Evolutionary conservation across 2,113 vertebrate genomes (phyloP), one percentile per base, ranked within the genome.

Genomic region (Upupa epops): DNA sequence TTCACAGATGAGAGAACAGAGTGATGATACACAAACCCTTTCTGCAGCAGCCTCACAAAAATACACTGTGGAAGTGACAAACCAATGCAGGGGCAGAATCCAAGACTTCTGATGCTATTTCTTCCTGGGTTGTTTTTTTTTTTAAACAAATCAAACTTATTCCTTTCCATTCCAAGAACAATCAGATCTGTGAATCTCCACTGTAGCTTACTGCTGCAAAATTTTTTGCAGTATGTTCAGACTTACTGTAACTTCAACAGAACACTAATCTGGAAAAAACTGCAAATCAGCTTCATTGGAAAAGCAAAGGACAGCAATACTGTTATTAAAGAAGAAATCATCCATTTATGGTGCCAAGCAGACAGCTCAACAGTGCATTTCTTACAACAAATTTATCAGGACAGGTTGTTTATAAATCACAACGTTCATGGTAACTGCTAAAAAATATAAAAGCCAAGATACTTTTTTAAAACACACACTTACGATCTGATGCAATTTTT

Each of bases 401-500:
- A 60, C 12, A 10, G 7, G 28, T 6, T 34, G 31, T 54, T 42
- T 65, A 6, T 54, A 73, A 78, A 49, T 69, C 24, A 65, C 21
- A 80, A 63, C 5, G 40, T 14, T 49, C 13, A 42, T 42, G 40
- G 40, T 18, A 55, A 74, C 51, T 89, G 54, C 3, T 66, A 13
- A 85, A 84, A 80, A 66, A 55, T 29, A 56, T 5, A 48, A 17
- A 90, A 48, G 56, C 26, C 29, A 85, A 90, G 15, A 40, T 54
- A 25, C 20, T 72, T 86, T 54, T 83, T 28, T 19, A 60, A 88
- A n/a, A 34, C 34, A 81, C 26, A 54, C 28, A 98, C 98, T 97
- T 98, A 99, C 99, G 95, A 89, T 99, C 98, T 37, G 97, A 42
- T 59, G 98, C 98, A 95, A 99, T 97, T 97, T 99, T 99, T 97